Evolutionary conservation across 2,113 vertebrate species (phyloP), one percentile per base, ranked within the genome.

Genomic region (Sprattus sprattus): DNA sequence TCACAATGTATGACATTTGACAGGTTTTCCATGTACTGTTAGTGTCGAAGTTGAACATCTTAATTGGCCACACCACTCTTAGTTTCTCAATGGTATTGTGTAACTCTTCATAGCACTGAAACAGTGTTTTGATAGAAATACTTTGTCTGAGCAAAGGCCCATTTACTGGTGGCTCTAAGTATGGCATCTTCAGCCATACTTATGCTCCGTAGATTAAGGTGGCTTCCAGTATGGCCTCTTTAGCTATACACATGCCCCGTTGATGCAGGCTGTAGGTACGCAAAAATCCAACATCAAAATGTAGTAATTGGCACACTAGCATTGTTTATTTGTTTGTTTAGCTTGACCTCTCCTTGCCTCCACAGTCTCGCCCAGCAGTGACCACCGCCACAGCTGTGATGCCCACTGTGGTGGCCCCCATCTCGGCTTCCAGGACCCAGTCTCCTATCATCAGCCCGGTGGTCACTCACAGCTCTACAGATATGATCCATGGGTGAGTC

Each of bases 371-470:
- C 32, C 96, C 97, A 80, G 92, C 96, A 16, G 96, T 97, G 87
- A 98, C 97, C 84, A 97, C 97, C 0, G 97, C 98, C 0, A 97
- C 97, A 80, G 93, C 97, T 57, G 98, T 99, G 89, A 95, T 97
- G 88, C 97, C 98, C 64, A 96, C 97, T 16, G 97, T 99, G 88
- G 98, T 99, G 89, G 97, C 97, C 4, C 97, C 98, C 2, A 97
- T 98, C 39, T 97, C 98, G 0, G 97, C 97, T 85, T 97, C 96
- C 0, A 95, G 98, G 91, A 98, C 97, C 60, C 98, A 99, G 92
- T 98, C 98, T 67, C 98, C 98, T 10, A 96, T 99, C 86, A 98
- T 99, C 89, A 98, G 94, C 82, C 97, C 98, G 0, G 94, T 97
- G 45, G 95, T 96, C 78, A 96, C 98, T 18, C 98, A 99, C 89